Base-by-base conservation (phyloP, 2,113 vertebrate genomes). In the Psilopsiagon aurifrons region DNA sequence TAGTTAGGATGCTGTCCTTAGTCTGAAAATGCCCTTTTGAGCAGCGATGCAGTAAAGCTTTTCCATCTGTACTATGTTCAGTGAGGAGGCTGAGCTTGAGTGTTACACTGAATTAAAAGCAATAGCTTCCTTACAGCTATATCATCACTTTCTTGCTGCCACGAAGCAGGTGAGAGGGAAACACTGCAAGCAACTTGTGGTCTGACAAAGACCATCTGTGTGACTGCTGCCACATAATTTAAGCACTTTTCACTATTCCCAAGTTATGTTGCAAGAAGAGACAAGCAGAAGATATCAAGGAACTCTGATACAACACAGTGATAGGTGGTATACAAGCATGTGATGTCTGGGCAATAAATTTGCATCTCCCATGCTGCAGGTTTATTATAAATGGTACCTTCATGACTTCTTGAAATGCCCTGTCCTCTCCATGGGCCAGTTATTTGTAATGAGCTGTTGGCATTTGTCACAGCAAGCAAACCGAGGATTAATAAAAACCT, bases 121-220 rank as follows among this genome's bases (percentile, higher is more conserved):
- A 49, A 29, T 77, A 92, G 39, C 76, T 51, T 63, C n/a, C 43
- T 64, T 51, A 37, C 27, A 60, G 62, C 87, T 93, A 1, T 5
- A 43, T 20, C 75, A 7, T 86, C 1, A 0, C 83, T 77, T 79
- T 93, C 86, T 94, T 19, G 0, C 86, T 81, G 94, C 63, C 83
- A 46, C 0, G 0, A 52, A 92, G 76, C 96, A 94, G 95, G 94
- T 92, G 91, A 96, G 94, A 92, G 80, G 83, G 88, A 97, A 92
- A 83, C 59, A 6, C 83, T 37, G 62, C 2, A 35, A 87, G 90
- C 90, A 94, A 85, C 70, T 81, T 76, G 92, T 88, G 88, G 51
- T 43, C 88, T 94, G 96, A 88, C 95, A 88, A 73, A 86, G 83
- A 92, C 92, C 88, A 91, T 95, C 95, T 94, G 94, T 70, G 80